Conservation (phyloP, 2,888 invertebrate species). For the Coecobrya sp. region DNA sequence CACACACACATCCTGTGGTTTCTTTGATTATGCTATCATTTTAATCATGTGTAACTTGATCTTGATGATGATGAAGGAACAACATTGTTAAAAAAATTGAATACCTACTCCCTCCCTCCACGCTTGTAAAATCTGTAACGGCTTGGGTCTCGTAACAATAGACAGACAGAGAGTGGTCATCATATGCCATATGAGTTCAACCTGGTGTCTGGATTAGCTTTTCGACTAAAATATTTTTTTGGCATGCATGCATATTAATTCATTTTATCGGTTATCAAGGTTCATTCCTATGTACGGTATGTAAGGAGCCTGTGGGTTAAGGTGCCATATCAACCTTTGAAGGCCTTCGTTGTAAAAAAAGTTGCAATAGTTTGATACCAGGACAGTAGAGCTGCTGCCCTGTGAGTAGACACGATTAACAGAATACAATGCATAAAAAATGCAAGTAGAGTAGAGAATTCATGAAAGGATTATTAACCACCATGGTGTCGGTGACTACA, state of each 20-base stretch:
- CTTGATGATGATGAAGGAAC: slow-evolving; percentile 73
- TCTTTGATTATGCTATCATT: slow-evolving; percentile 62
- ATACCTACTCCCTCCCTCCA: neutral
- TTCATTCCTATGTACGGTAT: slow-evolving; percentile 11
- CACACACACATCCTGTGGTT: slow-evolving; percentile 13
- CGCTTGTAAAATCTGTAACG: neutral
- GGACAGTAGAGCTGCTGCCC: neutral
- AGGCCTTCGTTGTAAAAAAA: slow-evolving; percentile 49
- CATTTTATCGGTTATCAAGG: slow-evolving; percentile 55
- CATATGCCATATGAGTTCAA: neutral
- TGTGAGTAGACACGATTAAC: neutral
- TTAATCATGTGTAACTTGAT: slow-evolving; percentile 63
- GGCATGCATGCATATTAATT: neutral
- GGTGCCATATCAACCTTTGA: slow-evolving; percentile 56
- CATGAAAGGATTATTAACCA: slow-evolving; percentile 51
- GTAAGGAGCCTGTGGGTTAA: slow-evolving; percentile 41
- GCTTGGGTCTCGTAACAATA: neutral
- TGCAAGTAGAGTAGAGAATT: neutral
- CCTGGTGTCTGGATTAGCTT: slow-evolving; percentile 51
- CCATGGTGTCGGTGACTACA: slow-evolving; percentile 37
- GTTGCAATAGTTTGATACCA: slow-evolving; percentile 24
- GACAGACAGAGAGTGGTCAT: neutral
- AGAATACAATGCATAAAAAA: slow-evolving; percentile 30
- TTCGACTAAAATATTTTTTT: neutral
- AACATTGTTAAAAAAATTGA: slow-evolving; percentile 59